phyloP scores from a whole-genome alignment of 2,797 vertebrate species.

The Gymnoscopelus microlampas region DNA sequence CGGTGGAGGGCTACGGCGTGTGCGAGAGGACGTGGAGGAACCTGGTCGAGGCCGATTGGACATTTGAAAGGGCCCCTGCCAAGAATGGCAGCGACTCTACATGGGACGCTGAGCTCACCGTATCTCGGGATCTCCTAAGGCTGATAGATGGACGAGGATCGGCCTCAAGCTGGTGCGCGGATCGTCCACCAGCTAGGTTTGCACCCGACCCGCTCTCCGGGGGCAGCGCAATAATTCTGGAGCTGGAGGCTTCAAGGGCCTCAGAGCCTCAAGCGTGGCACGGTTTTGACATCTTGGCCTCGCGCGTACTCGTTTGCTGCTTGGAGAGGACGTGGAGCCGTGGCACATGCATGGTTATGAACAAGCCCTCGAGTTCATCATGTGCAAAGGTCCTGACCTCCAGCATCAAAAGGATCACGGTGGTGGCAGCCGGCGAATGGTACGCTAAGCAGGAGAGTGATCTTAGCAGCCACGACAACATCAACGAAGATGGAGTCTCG shows the following conservation, averaged over 20 bases:
- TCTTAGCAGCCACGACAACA: no score
- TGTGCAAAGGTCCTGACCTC: no score
- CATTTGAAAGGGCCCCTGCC: not conserved
- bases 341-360: constrained; percentile 12
- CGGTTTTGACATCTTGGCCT: constrained; percentile 21
- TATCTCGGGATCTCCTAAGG: not conserved
- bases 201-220: no score
- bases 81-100: no score
- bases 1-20: constrained; percentile 5
- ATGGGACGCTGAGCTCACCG: no score
- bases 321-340: constrained; percentile 21
- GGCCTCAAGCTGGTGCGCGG: no score
- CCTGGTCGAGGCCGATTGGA: not conserved
- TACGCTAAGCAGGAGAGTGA: no score
- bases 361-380: not conserved
- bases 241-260: not conserved
- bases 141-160: not conserved
- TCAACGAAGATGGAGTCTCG: no score
- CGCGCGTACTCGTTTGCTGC: constrained; percentile 2
- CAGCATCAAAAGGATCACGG: no score
- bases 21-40: not conserved
- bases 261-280: constrained; percentile 5
- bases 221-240: not conserved
- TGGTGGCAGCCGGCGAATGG: no score
- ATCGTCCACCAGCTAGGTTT: no score